Evolutionary conservation across 1,140 invertebrate species (phyloP), one percentile per base, ranked within the genome.

Genomic region (Ceratina australensis): DNA sequence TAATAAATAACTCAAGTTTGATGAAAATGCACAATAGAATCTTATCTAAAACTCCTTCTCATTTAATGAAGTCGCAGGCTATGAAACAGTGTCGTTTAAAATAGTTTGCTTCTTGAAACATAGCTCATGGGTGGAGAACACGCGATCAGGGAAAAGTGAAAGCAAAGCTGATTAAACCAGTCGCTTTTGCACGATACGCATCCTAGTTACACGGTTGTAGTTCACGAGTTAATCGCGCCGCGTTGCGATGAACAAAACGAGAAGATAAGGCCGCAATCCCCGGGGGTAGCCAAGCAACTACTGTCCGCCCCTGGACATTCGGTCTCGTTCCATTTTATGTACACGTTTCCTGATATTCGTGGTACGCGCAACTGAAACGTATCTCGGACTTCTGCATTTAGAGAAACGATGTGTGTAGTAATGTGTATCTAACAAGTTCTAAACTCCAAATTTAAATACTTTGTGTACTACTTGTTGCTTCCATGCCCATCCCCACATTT

Each of bases 211-310:
- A 24, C n/a, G 18, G 24, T 2, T 22, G 42, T 42, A 50, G 54
- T 56, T 15, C 42, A 16, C n/a, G 73, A 75, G 67, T 68, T 75
- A 75, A 75, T 75, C 73, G n/a, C 18, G n/a, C 68, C 73, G n/a
- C 18, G n/a, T 22, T 26, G 33, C 18, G 33, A 49, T 42, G 16
- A 75, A 59, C 16, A 24, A 68, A 75, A 75, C 54, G n/a, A 20
- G 42, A 33, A 75, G 73, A 68, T 68, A 75, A 68, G 65, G 24
- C 28, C 0, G 64, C 65, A 68, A 75, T 68, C 64, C 65, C n/a
- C 63, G 16, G 16, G 15, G 59, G 42, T 22, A 75, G 3, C 47
- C 47, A 20, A 18, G 59, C 47, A 49, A 59, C 42, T 26, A 1
- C n/a, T 0, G 7, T 4, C 15, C 18, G 5, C 28, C 59, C 12